Percentiles rank a stretch among this genome's conserved stretches.
phyloP scores from a whole-genome alignment of 30 jellyfish, hydroid and myxozoan genomes.

The Aurelia sp. region DNA sequence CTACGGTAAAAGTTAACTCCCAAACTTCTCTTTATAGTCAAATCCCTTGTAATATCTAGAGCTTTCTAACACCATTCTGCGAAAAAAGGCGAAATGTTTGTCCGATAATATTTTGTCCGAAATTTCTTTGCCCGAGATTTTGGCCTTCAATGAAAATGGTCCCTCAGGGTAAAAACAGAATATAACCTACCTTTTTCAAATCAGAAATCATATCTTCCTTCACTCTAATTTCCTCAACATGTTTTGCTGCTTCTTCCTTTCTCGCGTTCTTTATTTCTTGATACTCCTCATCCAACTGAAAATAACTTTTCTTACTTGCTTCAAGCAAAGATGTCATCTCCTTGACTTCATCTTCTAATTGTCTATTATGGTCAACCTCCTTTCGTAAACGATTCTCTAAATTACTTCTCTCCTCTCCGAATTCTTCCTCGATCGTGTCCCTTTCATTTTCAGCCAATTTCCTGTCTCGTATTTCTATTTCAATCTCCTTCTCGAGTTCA shows the following conservation, averaged over 20 bases:
- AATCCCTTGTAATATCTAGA: too few relatives aligned
- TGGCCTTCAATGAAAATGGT: too few relatives aligned
- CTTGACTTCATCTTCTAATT: constrained; percentile 51
- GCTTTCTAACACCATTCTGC: too few relatives aligned
- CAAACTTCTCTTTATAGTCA: too few relatives aligned
- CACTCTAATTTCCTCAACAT: constrained; percentile 59
- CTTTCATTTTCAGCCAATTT: constrained; percentile 78
- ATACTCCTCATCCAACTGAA: constrained; percentile 62
- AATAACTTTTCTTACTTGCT: constrained; percentile 65
- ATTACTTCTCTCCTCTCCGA: constrained; percentile 66
- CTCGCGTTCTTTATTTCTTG: constrained; percentile 43
- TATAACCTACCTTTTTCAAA: constrained; percentile 36
- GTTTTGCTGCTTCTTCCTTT: constrained; percentile 19
- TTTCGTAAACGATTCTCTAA: constrained; percentile 39
- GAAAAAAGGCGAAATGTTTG: too few relatives aligned
- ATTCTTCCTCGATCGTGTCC: constrained; percentile 83
- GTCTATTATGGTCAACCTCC: constrained; percentile 14
- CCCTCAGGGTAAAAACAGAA: too few relatives aligned
- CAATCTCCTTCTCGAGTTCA: constrained; percentile 77
- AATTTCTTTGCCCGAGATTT: too few relatives aligned
- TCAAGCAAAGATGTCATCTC: constrained; percentile 61
- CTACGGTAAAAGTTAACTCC: too few relatives aligned
- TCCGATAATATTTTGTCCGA: too few relatives aligned
- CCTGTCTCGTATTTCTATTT: constrained; percentile 40
- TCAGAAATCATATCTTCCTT: constrained; percentile 46